phyloP scores from a whole-genome alignment of 2,888 invertebrate genomes.

The Ecliptopera silaceata region DNA sequence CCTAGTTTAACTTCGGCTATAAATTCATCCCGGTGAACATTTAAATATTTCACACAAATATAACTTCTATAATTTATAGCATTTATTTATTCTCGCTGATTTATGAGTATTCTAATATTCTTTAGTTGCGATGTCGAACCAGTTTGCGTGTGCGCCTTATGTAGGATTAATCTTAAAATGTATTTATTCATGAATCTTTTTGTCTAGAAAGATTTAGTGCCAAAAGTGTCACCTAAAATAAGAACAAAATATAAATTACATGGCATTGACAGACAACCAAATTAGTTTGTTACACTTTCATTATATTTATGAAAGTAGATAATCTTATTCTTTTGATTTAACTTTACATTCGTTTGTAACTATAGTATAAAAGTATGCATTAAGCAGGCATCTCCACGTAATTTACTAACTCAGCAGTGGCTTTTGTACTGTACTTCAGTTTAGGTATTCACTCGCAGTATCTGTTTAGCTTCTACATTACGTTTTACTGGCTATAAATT shows the following conservation, averaged over 20 bases:
- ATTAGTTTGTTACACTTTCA: slow-evolving; percentile 12
- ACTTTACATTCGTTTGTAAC: not conserved
- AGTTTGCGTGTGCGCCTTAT: slow-evolving; percentile 24
- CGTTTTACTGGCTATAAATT: slow-evolving; percentile 18
- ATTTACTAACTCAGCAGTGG: not conserved
- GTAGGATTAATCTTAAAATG: slow-evolving; percentile 28
- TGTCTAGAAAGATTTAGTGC: slow-evolving; percentile 31
- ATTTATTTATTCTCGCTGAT: slow-evolving; percentile 35
- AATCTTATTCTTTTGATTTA: too few relatives aligned
- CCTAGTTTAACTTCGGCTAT: slow-evolving; percentile 26
- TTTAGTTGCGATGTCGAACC: slow-evolving; percentile 33
- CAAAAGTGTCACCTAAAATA: slow-evolving; percentile 27
- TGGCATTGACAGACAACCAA: slow-evolving; percentile 10
- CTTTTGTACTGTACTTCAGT: not conserved
- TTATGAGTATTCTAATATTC: slow-evolving; percentile 33
- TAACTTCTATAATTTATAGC: slow-evolving; percentile 35
- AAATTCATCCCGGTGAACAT: slow-evolving; percentile 30
- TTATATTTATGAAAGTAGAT: slow-evolving; percentile 2
- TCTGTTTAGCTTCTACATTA: slow-evolving; percentile 18
- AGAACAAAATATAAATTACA: slow-evolving; percentile 21
- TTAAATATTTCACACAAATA: slow-evolving; percentile 33
- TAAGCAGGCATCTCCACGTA: not conserved
- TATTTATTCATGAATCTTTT: slow-evolving; percentile 36
- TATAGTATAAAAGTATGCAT: too few relatives aligned
- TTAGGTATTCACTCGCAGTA: slow-evolving; percentile 9